Base-by-base conservation (phyloP, 2,888 invertebrate species). In the Tetrapedia diversipes region DNA sequence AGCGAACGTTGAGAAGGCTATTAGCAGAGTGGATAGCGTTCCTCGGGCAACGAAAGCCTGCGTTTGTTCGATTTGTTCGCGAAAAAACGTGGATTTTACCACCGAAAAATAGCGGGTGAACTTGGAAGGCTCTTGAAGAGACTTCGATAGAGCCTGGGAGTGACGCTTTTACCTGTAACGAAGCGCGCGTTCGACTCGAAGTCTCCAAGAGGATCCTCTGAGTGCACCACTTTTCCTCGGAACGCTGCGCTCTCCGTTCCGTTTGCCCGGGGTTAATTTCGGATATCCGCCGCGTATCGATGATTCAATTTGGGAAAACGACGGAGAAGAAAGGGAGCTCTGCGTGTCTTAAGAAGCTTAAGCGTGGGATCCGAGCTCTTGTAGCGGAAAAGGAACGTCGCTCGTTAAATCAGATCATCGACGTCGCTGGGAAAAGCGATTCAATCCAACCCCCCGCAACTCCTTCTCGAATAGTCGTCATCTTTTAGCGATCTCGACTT, bases 161-260 rank as follows among this genome's bases (percentile, higher is more conserved):
- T 49, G 37, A 45, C 41, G 45, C 68, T 54, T 67, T 60, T 39
- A 60, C 45, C 53, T 60, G 53, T 67, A 60, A 72, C 72, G 67
- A 67, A 60, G 57, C 60, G 32, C 45, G 53, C 22, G 0, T 45
- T 19, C 34, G 54, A n/a, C 27, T 51, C 22, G 57, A 49, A 57
- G 19, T 37, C 27, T 4, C 10, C 19, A 14, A 51, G 29, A 1
- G 24, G 43, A 24, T 34, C 29, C 16, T 53, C 7, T 34, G 19
- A 61, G 61, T 53, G 68, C 61, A 29, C 53, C 57, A 27, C 45
- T 54, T 37, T 45, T 53, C 53, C 68, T 41, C 41, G 22, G 22
- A 27, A 16, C 16, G 11, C 34, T 34, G 65, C 37, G n/a, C 41
- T n/a, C n/a, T 66, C 27, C 29, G 4, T 24, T 19, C 19, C n/a